Conservation (phyloP, 2,113 vertebrate species). For the Rhineura floridana region DNA sequence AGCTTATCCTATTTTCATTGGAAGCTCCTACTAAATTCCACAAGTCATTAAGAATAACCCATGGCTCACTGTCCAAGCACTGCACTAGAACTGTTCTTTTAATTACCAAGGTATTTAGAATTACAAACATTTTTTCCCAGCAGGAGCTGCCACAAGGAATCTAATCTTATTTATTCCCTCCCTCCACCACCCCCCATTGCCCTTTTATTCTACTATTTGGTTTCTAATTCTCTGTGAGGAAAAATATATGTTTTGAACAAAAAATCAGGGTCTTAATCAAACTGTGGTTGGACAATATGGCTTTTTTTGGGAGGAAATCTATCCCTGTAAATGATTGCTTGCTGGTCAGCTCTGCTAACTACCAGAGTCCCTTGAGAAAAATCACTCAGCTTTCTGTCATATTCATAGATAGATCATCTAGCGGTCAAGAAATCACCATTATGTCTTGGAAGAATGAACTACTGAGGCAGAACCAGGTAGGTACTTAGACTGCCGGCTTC, state of each 20-base stretch:
- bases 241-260: not conserved
- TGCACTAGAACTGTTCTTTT: not conserved
- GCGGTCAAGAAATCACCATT: not conserved
- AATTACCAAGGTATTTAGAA: constrained; percentile 2
- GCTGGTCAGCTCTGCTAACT: not conserved
- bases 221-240: not conserved
- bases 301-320: too few relatives aligned
- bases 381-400: not conserved
- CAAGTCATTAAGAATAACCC: constrained; percentile 1
- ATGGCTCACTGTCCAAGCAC: not conserved
- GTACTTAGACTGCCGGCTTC: too few relatives aligned
- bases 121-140: not conserved
- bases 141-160: not conserved
- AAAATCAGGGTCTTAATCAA: not conserved
- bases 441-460: not conserved
- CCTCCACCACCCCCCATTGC: not conserved
- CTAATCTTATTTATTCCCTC: not conserved
- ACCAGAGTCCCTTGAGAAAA: not conserved
- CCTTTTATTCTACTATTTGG: not conserved
- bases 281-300: not conserved
- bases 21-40: not conserved
- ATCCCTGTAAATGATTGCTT: not conserved
- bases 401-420: not conserved
- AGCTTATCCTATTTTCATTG: not conserved
- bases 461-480: not conserved